Conservation (phyloP, 2,888 invertebrate species). For the Laspeyria flexula region DNA sequence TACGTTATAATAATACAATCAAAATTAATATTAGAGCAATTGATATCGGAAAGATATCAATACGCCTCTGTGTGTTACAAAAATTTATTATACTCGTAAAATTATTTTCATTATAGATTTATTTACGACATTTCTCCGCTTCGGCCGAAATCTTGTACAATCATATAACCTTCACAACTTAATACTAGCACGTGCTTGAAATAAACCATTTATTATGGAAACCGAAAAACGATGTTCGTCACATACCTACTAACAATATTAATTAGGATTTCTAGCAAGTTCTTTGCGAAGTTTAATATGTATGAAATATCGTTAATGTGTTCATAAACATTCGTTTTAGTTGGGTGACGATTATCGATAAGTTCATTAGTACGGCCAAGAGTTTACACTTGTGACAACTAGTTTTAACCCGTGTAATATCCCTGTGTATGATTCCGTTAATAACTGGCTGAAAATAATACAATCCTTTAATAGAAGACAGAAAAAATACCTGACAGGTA, state of each 20-base stretch:
- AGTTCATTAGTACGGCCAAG: conserved; percentile 7
- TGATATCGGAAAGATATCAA: no score
- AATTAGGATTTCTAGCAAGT: conserved; percentile 14
- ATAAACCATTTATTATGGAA: neutral
- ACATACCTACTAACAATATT: conserved; percentile 5
- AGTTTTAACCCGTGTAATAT: neutral
- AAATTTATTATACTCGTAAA: no score
- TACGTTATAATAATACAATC: no score
- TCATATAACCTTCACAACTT: neutral
- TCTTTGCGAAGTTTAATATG: conserved; percentile 23
- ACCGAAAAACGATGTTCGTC: neutral
- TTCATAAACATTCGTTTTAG: conserved; percentile 11
- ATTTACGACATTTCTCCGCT: no score
- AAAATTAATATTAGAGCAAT: no score
- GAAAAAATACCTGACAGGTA: neutral
- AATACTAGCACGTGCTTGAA: neutral
- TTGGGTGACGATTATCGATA: conserved; percentile 3
- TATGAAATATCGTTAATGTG: conserved; percentile 23
- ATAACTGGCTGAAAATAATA: neutral
- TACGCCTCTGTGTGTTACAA: no score
- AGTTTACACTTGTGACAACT: neutral
- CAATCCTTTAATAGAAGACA: neutral
- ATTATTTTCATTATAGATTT: no score
- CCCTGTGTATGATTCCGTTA: neutral
- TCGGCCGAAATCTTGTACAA: neutral